Evolutionary conservation across 2,113 vertebrate genomes (phyloP).

Genomic region (Accipiter virgatus): DNA sequence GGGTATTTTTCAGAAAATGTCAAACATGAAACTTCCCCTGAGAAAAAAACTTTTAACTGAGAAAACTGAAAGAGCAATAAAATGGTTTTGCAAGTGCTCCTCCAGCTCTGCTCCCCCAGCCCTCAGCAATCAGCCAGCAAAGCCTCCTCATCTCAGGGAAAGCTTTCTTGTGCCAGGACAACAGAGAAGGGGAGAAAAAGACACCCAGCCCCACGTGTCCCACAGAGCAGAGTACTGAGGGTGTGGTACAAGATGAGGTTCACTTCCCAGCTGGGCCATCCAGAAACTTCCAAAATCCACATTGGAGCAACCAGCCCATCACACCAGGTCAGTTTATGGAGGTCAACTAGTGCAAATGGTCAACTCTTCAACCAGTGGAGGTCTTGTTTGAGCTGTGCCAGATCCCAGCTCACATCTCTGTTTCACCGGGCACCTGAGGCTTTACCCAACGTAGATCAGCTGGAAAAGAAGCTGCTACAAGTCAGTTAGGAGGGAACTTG

Average conservation of each 20-base stretch:
- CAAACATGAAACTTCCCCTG: neutral
- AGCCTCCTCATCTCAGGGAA: neutral
- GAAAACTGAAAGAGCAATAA: neutral
- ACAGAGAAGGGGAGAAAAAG: neutral
- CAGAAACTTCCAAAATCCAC: neutral
- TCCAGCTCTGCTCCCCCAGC: fast-evolving
- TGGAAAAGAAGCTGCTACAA: neutral
- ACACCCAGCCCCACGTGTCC: fast-evolving
- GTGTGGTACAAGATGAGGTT: neutral
- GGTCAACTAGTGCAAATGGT: neutral
- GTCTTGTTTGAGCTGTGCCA: neutral
- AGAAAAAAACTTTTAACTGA: neutral
- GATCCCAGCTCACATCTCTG: neutral
- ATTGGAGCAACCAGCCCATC: neutral
- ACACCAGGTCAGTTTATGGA: neutral
- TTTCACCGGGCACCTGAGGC: neutral
- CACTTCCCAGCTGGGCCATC: neutral
- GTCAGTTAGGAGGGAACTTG: neutral
- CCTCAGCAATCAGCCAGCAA: neutral
- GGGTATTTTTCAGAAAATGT: neutral
- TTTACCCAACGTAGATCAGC: neutral
- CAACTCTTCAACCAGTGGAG: neutral
- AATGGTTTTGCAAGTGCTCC: neutral
- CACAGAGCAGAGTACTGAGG: neutral
- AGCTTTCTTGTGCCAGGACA: neutral